Percentiles rank a stretch among this genome's conserved stretches.
phyloP scores from a whole-genome alignment of 1,140 invertebrate species.

The Drosophila pallidifrons region DNA sequence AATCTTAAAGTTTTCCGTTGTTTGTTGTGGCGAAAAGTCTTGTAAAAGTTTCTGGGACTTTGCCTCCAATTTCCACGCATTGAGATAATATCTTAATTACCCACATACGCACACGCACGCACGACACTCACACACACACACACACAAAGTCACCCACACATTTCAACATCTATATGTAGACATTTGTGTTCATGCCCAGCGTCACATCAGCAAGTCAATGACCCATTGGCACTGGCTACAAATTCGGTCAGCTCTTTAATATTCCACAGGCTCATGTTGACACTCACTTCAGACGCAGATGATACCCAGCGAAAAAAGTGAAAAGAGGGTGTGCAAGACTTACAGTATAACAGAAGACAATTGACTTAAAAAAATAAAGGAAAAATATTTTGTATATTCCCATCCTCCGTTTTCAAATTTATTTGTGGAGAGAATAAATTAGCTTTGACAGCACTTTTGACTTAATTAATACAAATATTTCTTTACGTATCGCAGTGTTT shows the following conservation, averaged over 20 bases:
- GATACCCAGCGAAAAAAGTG: not conserved
- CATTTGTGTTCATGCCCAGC: not conserved
- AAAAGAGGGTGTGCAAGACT: not conserved
- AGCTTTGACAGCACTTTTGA: no score
- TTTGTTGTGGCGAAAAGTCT: slow-evolving; percentile 13
- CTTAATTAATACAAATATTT: no score
- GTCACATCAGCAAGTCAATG: slow-evolving; percentile 61
- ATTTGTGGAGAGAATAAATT: no score
- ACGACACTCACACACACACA: slow-evolving; percentile 6
- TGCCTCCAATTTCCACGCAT: slow-evolving; percentile 65
- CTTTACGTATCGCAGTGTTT: no score
- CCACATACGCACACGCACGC: slow-evolving; percentile 28
- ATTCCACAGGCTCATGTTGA: slow-evolving; percentile 42
- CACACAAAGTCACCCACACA: not conserved
- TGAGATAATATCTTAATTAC: slow-evolving; percentile 78
- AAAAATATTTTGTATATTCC: no score
- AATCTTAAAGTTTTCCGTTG: slow-evolving; percentile 26
- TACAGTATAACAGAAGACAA: not conserved
- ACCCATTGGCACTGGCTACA: slow-evolving; percentile 41
- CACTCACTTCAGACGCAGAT: slow-evolving; percentile 11
- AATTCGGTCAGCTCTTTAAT: slow-evolving; percentile 55
- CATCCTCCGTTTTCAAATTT: no score
- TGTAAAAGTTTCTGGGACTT: slow-evolving; percentile 33
- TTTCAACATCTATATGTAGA: not conserved
- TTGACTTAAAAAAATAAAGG: no score